A percentile compares a stretch with the other conserved stretches of the same genome.
Evolutionary conservation across 2,113 vertebrate genomes (phyloP).

Genomic region (Sander lucioperca): DNA sequence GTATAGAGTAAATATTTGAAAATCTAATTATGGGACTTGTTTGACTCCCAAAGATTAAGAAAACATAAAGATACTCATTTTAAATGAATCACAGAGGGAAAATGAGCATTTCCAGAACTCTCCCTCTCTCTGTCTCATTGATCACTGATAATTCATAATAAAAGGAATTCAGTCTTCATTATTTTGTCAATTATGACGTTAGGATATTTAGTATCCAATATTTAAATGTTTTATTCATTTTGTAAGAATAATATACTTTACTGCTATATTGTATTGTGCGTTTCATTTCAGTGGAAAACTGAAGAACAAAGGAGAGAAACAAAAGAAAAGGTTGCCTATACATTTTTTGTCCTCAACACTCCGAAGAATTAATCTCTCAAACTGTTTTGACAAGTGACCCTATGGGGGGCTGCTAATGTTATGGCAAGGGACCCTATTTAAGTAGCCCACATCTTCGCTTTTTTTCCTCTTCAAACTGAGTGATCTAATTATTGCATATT

Average conservation of each 20-base stretch:
- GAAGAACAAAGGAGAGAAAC: conserved; percentile 53
- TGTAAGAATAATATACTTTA: not conserved
- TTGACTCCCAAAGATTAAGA: conserved; percentile 13
- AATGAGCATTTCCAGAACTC: not conserved
- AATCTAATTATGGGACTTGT: conserved; percentile 47
- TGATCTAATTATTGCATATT: conserved; percentile 89
- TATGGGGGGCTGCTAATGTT: conserved; percentile 82
- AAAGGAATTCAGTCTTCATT: conserved; percentile 6
- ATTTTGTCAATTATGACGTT: conserved; percentile 17
- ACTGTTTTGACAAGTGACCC: conserved; percentile 83
- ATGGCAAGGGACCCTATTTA: conserved; percentile 82
- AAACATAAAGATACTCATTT: conserved; percentile 13
- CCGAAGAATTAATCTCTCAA: conserved; percentile 79
- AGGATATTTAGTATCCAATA: not conserved
- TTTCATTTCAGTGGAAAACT: conserved; percentile 30
- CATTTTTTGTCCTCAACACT: conserved; percentile 64
- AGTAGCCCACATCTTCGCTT: conserved; percentile 67
- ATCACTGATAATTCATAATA: conserved; percentile 13
- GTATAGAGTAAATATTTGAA: conserved; percentile 7
- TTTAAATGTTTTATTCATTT: not conserved
- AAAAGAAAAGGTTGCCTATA: conserved; percentile 44
- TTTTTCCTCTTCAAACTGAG: conserved; percentile 69
- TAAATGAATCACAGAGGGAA: conserved; percentile 1
- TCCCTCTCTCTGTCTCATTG: conserved; percentile 4
- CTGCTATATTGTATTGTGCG: not conserved